A percentile compares a stretch with the other conserved stretches of the same genome.
Conservation (phyloP, 2,797 vertebrate species). For the Propithecus deckenii region DNA sequence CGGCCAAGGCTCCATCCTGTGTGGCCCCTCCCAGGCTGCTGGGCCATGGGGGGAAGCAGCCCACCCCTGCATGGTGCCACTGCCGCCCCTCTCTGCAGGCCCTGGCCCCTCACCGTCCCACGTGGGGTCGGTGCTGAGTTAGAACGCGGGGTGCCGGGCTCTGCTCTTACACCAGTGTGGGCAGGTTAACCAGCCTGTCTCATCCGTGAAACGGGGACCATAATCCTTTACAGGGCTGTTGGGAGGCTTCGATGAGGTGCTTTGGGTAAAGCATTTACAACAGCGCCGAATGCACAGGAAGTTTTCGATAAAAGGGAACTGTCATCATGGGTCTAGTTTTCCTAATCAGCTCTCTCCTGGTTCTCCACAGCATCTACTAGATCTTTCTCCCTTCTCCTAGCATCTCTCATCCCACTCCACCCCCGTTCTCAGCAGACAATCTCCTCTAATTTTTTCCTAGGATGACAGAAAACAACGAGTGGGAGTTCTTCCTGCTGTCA, state of each 20-base stretch:
- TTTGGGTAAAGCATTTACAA: rapidly evolving
- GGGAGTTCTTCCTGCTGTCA: not conserved
- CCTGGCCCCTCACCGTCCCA: not conserved
- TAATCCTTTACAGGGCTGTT: not conserved
- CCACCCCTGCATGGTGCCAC: too few relatives aligned
- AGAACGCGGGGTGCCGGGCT: not conserved
- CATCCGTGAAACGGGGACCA: not conserved
- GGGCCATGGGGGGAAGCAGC: not conserved
- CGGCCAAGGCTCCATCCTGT: rapidly evolving
- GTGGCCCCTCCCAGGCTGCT: not conserved
- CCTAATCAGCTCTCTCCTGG: not conserved
- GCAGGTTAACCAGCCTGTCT: not conserved
- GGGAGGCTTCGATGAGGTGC: too few relatives aligned
- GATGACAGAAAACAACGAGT: not conserved
- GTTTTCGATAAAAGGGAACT: not conserved
- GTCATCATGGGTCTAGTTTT: not conserved
- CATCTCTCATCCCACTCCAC: too few relatives aligned
- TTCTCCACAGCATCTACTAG: not conserved
- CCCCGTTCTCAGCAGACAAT: not conserved
- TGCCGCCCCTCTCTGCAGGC: not conserved
- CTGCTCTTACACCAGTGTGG: not conserved
- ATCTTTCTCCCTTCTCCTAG: not conserved
- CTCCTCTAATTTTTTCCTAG: not conserved
- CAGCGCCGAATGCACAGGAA: not conserved
- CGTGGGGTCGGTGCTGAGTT: rapidly evolving